A percentile compares a stretch with the other conserved stretches of the same genome.
phyloP scores from a whole-genome alignment of 1,140 invertebrate genomes.

The Macrosteles quadrilineatus region DNA sequence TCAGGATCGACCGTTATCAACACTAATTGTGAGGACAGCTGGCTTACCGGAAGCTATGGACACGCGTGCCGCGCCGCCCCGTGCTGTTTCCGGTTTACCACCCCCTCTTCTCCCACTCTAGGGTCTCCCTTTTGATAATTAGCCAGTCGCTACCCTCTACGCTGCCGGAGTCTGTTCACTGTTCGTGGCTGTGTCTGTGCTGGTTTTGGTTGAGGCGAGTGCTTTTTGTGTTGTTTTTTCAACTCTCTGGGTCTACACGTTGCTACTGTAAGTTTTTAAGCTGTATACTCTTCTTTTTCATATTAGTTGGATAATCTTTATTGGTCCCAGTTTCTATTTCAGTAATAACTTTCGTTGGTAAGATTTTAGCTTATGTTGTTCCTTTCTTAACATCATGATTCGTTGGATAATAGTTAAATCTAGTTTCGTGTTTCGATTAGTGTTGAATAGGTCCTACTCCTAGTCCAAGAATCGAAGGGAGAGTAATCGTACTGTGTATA shows the following conservation, averaged over 20 bases:
- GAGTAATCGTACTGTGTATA: too few species aligned
- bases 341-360: too few species aligned
- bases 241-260: background rate
- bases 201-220: background rate
- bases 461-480: too few species aligned
- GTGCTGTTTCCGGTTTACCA: background rate
- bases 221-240: background rate
- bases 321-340: too few species aligned
- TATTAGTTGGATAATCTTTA: too few species aligned
- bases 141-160: conserved; percentile 13
- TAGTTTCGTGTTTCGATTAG: too few species aligned
- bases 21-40: conserved; percentile 12
- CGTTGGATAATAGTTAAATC: too few species aligned
- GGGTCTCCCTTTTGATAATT: background rate
- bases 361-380: too few species aligned
- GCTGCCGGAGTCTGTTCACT: background rate
- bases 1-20: too few species aligned
- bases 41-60: background rate
- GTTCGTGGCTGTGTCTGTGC: background rate
- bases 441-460: too few species aligned
- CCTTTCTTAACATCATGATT: too few species aligned
- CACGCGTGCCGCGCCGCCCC: background rate
- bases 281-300: too few species aligned
- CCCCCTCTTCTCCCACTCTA: background rate
- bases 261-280: background rate